A percentile compares a stretch with the other conserved stretches of the same genome.
Conservation (phyloP, 2,797 vertebrate genomes). For the Smutsia temminckii region DNA sequence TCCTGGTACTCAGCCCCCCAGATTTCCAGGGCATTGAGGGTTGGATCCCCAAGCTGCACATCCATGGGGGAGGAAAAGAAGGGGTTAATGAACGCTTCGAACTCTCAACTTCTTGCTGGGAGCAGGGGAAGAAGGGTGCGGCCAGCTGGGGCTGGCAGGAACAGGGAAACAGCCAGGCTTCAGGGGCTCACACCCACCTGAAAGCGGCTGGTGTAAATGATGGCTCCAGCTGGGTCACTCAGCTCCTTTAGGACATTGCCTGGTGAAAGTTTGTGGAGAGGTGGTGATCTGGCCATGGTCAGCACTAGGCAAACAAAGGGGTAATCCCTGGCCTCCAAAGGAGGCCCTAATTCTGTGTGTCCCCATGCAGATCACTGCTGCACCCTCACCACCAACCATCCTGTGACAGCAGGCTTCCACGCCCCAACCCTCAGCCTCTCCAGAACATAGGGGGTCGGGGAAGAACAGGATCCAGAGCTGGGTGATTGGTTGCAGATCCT, state of each 20-base stretch:
- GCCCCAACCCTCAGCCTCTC: background rate
- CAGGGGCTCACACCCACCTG: slow-evolving; percentile 84
- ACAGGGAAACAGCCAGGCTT: background rate
- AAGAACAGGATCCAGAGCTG: background rate
- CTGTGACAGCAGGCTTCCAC: background rate
- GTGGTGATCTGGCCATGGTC: background rate
- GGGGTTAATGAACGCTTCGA: background rate
- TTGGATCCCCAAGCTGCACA: slow-evolving; percentile 92
- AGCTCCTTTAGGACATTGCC: slow-evolving; percentile 95
- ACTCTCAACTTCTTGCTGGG: background rate
- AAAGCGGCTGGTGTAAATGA: slow-evolving; percentile 92
- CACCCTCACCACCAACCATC: background rate
- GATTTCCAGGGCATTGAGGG: slow-evolving; percentile 93
- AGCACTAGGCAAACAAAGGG: background rate
- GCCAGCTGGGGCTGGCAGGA: background rate
- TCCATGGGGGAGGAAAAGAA: background rate
- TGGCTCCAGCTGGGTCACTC: slow-evolving; percentile 92
- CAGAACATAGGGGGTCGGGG: accelerated
- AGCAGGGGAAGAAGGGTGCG: background rate
- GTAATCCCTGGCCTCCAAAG: background rate
- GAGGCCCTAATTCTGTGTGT: background rate
- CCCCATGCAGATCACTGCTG: background rate
- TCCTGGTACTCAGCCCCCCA: slow-evolving; percentile 98
- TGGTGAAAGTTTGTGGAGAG: background rate
- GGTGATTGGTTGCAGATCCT: background rate